Conservation (phyloP, 2,888 invertebrate genomes). For the Mellilla xanthometata region DNA sequence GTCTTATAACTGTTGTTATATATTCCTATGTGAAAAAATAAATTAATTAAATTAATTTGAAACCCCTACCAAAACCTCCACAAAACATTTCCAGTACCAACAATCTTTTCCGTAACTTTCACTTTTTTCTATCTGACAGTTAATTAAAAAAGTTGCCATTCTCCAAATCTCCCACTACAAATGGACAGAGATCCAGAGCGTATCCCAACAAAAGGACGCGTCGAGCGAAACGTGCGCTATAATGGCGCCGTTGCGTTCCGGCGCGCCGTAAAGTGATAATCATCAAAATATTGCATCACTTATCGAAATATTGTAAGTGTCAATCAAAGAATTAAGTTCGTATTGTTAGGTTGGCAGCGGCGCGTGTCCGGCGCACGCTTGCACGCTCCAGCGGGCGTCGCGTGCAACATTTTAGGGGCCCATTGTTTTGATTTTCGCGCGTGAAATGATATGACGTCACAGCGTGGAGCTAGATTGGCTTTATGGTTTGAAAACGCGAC, state of each 20-base stretch:
- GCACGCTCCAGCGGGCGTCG: conserved; percentile 46
- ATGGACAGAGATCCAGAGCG: conserved; percentile 26
- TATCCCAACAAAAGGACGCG: conserved; percentile 41
- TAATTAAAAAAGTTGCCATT: too few relatives aligned
- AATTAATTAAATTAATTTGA: too few relatives aligned
- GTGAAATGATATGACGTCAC: conserved; percentile 55
- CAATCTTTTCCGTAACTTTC: too few relatives aligned
- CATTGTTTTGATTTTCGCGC: conserved; percentile 72
- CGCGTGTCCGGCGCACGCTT: conserved; percentile 55
- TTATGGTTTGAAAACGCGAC: neutral
- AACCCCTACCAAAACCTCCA: too few relatives aligned
- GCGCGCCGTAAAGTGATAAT: conserved; percentile 61
- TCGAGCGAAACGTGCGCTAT: conserved; percentile 60
- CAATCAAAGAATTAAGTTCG: conserved; percentile 81
- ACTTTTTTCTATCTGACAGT: too few relatives aligned
- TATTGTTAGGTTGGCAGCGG: conserved; percentile 68
- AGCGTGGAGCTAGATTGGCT: conserved; percentile 33
- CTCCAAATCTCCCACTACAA: too few relatives aligned
- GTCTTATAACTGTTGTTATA: too few relatives aligned
- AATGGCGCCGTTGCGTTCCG: conserved; percentile 51
- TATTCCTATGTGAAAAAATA: too few relatives aligned
- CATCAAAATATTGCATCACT: conserved; percentile 83
- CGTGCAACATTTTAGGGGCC: conserved; percentile 64
- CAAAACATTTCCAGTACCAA: too few relatives aligned
- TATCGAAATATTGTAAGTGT: conserved; percentile 83